A percentile compares a stretch with the other conserved stretches of the same genome.
Conservation (phyloP, 2,888 invertebrate species). For the Xylophagus ater region DNA sequence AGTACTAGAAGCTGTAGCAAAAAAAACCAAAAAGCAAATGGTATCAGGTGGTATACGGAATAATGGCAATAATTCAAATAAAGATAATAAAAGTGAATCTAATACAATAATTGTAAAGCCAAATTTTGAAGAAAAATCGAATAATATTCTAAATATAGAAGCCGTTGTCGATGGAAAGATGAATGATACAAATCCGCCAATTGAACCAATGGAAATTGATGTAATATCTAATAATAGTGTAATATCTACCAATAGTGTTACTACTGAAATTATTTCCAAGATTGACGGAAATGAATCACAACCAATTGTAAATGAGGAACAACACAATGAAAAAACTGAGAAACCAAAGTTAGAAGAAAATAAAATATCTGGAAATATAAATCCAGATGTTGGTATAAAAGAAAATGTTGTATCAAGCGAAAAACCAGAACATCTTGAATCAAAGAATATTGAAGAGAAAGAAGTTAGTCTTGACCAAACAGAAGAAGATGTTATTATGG, state of each 20-base stretch:
- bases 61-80: slow-evolving; percentile 2
- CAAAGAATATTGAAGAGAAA: not conserved
- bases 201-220: too few relatives aligned
- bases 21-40: slow-evolving; percentile 37
- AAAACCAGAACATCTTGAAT: not conserved
- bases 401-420: not conserved
- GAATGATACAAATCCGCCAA: too few relatives aligned
- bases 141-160: not conserved
- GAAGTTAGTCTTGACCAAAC: slow-evolving; percentile 15
- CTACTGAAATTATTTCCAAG: too few relatives aligned
- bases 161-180: too few relatives aligned
- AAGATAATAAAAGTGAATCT: slow-evolving; percentile 4
- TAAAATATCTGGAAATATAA: too few relatives aligned
- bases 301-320: too few relatives aligned
- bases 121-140: slow-evolving; percentile 3
- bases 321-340: too few relatives aligned
- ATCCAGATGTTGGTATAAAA: too few relatives aligned
- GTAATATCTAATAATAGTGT: too few relatives aligned
- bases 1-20: slow-evolving; percentile 32
- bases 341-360: too few relatives aligned
- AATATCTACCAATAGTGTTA: too few relatives aligned
- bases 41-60: slow-evolving; percentile 24
- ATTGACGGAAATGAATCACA: too few relatives aligned
- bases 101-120: slow-evolving; percentile 3
- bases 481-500: slow-evolving; percentile 19